Evolutionary conservation across 2,113 vertebrate genomes (phyloP), one percentile per base, ranked within the genome.

Genomic region (Centrocercus urophasianus): DNA sequence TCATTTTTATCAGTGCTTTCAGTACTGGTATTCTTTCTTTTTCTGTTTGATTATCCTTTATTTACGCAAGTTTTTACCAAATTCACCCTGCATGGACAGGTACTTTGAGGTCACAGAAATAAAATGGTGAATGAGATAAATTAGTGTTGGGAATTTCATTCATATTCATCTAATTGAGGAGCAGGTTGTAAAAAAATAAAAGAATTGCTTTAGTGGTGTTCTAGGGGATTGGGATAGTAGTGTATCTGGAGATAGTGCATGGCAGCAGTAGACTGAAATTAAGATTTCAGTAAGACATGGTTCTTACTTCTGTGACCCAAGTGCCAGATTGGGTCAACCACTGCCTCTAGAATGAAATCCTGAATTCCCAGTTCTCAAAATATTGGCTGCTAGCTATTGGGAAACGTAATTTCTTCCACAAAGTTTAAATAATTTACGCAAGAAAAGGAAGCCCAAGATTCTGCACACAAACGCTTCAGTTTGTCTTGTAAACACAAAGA

Each of bases 321-420:
- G 65, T 91, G 91, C 93, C 84, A 79, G 54, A 83, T 54, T 65
- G 70, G 69, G 43, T 91, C 45, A 86, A 10, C 45, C 27, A 48
- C 48, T 80, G 32, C 48, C 27, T 34, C 19, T 25, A 64, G 77
- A 91, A 83, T 11, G 87, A n/a, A 77, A 48, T 5, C 1, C 15
- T n/a, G 40, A 87, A 82, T 76, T 89, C 60, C 34, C 64, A 73
- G 25, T 18, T 83, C 56, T 73, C 36, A 83, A 43, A 47, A 21
- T 2, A 2, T 19, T 21, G 8, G 52, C 27, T 54, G 60, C 32
- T 45, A 91, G 72, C 10, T 2, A 0, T 10, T 47, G 50, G 17
- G 65, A 93, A 93, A 32, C 10, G 60, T 69, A 1, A 7, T 73
- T 78, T 82, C 70, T 72, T 75, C 45, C n/a, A 14, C 4, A 14